phyloP scores from a whole-genome alignment of 2,113 vertebrate genomes.

The Lasiurus cinereus region DNA sequence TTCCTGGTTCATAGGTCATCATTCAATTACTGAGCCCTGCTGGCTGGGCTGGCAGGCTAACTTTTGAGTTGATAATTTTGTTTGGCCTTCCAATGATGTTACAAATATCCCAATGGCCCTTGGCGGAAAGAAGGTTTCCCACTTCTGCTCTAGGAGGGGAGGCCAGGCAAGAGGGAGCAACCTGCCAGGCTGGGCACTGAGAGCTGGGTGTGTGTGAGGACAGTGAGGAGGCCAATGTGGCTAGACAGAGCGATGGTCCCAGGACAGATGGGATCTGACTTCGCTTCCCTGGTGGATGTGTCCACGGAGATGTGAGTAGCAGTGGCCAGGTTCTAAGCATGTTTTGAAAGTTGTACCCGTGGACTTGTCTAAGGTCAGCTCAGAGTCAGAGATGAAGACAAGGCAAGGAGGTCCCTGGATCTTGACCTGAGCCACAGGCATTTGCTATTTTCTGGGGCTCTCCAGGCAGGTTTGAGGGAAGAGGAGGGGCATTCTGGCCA shows the following conservation, averaged over 20 bases:
- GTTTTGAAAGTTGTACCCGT: background rate
- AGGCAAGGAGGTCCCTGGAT: background rate
- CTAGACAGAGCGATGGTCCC: background rate
- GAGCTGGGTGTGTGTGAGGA: background rate
- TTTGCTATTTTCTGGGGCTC: background rate
- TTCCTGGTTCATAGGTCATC: no score
- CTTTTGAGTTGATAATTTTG: no score
- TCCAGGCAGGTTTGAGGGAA: background rate
- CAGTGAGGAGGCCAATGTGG: background rate
- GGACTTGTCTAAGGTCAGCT: background rate
- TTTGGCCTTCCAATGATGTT: no score
- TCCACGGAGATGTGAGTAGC: background rate
- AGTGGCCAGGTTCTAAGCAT: background rate
- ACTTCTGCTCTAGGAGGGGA: background rate
- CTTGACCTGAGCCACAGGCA: background rate
- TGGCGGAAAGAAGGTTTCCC: no score
- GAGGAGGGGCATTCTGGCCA: background rate
- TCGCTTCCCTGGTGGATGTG: background rate
- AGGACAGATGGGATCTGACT: background rate
- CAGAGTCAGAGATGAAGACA: background rate
- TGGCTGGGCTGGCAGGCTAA: no score
- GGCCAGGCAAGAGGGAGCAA: no score
- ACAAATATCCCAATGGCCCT: no score
- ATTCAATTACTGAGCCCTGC: no score
- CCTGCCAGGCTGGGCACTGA: no score